These are phyloP conservation scores for Esox masquinongy DNA, from an alignment of 2,797 vertebrate species.

Conservation along the genomic window DNA sequence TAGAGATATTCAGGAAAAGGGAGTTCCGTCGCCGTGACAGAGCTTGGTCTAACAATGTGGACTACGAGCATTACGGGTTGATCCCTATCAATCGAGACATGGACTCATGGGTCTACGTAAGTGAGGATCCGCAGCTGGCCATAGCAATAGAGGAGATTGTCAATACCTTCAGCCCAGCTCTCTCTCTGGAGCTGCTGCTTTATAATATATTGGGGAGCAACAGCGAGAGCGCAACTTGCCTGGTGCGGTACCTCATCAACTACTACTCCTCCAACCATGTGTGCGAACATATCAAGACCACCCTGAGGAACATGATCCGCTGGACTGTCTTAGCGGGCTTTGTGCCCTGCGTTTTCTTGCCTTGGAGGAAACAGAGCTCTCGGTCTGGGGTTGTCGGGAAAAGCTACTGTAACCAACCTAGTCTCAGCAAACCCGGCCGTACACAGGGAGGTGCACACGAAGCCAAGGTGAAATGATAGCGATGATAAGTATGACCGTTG, in stretches of 20 bases:
- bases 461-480: too few relatives aligned
- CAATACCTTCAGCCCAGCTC: slow-evolving; percentile 21
- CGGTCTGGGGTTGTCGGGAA: too few relatives aligned
- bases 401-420: too few relatives aligned
- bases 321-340: slow-evolving; percentile 26
- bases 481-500: too few relatives aligned
- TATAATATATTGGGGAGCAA: slow-evolving; percentile 31
- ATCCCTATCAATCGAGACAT: background rate
- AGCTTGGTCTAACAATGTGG: background rate
- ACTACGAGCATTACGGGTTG: background rate
- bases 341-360: slow-evolving; percentile 17
- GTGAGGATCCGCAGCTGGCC: slow-evolving; percentile 22
- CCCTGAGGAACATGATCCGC: slow-evolving; percentile 17
- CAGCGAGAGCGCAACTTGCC: slow-evolving; percentile 11
- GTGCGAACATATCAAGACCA: slow-evolving; percentile 27
- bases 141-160: slow-evolving; percentile 27
- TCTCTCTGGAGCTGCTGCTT: slow-evolving; percentile 25
- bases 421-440: too few relatives aligned
- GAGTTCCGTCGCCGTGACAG: background rate
- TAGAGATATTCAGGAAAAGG: background rate
- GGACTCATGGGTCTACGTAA: background rate
- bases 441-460: too few relatives aligned
- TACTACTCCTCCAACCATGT: slow-evolving; percentile 19
- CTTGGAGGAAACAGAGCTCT: slow-evolving; percentile 10
- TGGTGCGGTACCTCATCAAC: slow-evolving; percentile 22